Percentiles rank a stretch among this genome's conserved stretches.
phyloP scores from a whole-genome alignment of 2,113 vertebrate genomes.

The Gymnocephalus cernua region DNA sequence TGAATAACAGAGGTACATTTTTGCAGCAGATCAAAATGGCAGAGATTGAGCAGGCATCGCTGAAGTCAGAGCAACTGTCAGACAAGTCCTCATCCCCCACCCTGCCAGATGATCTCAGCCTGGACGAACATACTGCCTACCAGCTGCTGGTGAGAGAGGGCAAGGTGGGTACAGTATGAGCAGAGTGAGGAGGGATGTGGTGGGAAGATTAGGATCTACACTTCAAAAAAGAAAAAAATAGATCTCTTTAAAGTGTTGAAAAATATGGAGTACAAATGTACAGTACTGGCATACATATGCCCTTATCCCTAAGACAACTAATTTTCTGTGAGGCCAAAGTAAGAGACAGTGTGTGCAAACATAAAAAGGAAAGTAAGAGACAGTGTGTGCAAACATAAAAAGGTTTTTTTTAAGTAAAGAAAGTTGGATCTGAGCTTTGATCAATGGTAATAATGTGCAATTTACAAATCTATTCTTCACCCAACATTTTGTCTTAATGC shows the following conservation, averaged over 20 bases:
- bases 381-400: no score
- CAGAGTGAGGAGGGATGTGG: background rate
- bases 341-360: background rate
- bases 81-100: constrained; percentile 95
- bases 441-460: background rate
- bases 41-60: constrained; percentile 95
- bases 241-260: no score
- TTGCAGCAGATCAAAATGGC: constrained; percentile 93
- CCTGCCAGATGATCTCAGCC: constrained; percentile 92
- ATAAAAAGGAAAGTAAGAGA: background rate
- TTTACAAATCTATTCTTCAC: background rate
- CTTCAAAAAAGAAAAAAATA: background rate
- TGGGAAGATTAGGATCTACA: background rate
- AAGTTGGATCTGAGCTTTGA: constrained; percentile 2
- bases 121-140: constrained; percentile 88
- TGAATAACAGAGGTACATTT: constrained; percentile 43
- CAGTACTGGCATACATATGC: background rate
- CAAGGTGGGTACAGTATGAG: constrained; percentile 84
- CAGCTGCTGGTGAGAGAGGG: constrained; percentile 84
- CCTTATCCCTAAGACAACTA: no score
- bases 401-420: background rate
- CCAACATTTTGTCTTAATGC: background rate
- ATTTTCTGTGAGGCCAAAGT: background rate
- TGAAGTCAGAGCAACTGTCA: constrained; percentile 90
- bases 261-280: background rate